These are phyloP conservation scores for Drosophila fulvimacula DNA, from an alignment of 2,888 invertebrate species.

Conservation along the genomic window DNA sequence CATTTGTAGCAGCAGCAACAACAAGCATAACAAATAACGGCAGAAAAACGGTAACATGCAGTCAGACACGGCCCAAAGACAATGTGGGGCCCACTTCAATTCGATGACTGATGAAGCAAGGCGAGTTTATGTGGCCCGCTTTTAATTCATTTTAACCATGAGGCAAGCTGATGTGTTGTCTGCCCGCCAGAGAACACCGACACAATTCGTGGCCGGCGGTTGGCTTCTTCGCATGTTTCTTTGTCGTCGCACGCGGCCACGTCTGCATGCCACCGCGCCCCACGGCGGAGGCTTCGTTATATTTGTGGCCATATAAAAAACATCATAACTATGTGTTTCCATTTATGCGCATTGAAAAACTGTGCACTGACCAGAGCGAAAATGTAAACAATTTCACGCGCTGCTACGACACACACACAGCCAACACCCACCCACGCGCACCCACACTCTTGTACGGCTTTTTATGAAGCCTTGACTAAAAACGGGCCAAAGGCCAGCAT, in stretches of 20 bases:
- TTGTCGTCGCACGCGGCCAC: conserved; percentile 18
- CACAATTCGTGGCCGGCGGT: conserved; percentile 12
- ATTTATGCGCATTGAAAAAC: conserved; percentile 66
- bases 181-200: conserved; percentile 10
- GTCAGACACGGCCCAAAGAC: conserved; percentile 26
- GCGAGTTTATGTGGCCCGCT: conserved; percentile 64
- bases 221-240: conserved; percentile 35
- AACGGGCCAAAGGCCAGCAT: conserved; percentile 68
- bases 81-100: conserved; percentile 37
- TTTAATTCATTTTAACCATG: conserved; percentile 67
- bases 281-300: conserved; percentile 8
- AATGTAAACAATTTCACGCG: conserved; percentile 77
- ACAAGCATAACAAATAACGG: conserved; percentile 15
- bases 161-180: conserved; percentile 28
- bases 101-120: conserved; percentile 50
- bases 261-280: background rate
- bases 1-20: conserved; percentile 62
- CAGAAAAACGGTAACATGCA: conserved; percentile 8
- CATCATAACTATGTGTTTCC: conserved; percentile 63
- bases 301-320: conserved; percentile 66
- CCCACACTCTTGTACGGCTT: conserved; percentile 50
- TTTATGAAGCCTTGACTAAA: conserved; percentile 72
- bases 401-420: conserved; percentile 24
- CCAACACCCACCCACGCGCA: conserved; percentile 3
- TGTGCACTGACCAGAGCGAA: conserved; percentile 47